Conservation (phyloP, 2,113 vertebrate species). For the Paradoxurus hermaphroditus region DNA sequence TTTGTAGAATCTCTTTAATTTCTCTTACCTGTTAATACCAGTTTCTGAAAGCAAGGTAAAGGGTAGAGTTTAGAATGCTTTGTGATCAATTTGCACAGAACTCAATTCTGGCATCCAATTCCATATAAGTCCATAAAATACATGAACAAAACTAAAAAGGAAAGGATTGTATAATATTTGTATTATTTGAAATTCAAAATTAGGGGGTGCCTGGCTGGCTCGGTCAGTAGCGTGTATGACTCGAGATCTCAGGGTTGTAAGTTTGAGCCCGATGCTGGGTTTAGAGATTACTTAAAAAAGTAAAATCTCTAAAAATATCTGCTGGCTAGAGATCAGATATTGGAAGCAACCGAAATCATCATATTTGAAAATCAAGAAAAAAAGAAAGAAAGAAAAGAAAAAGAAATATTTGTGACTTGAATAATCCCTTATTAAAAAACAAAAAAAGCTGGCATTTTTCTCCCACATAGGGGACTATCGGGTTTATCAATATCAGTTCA, state of each 20-base stretch:
- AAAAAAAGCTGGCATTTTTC: background rate
- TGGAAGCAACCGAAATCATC: background rate
- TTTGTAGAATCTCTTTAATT: slow-evolving; percentile 32
- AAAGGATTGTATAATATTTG: background rate
- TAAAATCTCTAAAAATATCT: background rate
- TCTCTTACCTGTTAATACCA: slow-evolving; percentile 41
- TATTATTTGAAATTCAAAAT: slow-evolving; percentile 48
- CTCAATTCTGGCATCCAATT: background rate
- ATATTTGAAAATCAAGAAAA: background rate
- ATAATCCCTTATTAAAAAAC: background rate
- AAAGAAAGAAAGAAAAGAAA: background rate
- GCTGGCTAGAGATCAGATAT: background rate
- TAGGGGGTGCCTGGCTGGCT: background rate
- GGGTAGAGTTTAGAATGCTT: background rate
- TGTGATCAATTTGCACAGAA: slow-evolving; percentile 5
- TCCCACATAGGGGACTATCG: background rate
- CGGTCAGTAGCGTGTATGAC: too few relatives aligned
- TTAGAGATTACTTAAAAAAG: too few relatives aligned
- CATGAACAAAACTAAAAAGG: slow-evolving; percentile 10
- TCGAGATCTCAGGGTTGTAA: too few relatives aligned
- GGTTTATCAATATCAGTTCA: background rate
- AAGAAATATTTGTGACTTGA: background rate
- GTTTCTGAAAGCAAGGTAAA: slow-evolving; percentile 46
- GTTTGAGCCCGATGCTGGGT: too few relatives aligned
- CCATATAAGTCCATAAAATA: background rate